Evolutionary conservation across 2,888 invertebrate genomes (phyloP), one percentile per base, ranked within the genome.

Genomic region (Hololepta plana): DNA sequence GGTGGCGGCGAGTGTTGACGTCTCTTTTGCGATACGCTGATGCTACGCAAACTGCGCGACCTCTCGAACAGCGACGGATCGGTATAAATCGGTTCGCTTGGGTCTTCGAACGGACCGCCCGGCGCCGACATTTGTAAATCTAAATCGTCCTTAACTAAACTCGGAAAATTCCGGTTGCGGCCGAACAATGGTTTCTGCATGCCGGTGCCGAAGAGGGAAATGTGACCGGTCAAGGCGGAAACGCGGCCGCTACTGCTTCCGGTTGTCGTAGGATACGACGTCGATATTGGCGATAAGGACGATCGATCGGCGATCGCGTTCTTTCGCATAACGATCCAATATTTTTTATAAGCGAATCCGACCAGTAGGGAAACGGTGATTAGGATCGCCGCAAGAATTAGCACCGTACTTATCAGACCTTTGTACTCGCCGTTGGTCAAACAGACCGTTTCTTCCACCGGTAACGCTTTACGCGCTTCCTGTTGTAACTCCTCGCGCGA

Each of bases 1-100:
- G 35, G 35, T 11, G 31, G 29, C 12, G 28, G 24, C 6, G 34
- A 33, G 6, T 35, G 39, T 25, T 37, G 36, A 23, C 37, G 46
- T 37, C 50, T 40, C 33, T 51, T 57, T 11, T 54, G 47, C 2
- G 59, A 53, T 26, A 61, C 59, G 3, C 71, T 67, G 41, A 72
- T 56, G 27, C 70, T 72, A 37, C 73, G 59, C 16, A 75, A 59
- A 26, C 74, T 81, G 45, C 79, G 64, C 15, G 81, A 80, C 38
- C 84, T 67, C 55, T 88, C 87, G 46, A 88, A 88, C 17, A 88
- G 60, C 2, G 85, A 84, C 1, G 87, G 87, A 55, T 88, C 87
- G 1, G 87, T 87, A 55, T 88, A 88, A 41, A 88, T 88, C 1
- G 88, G 87, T 50, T 88, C 88, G 47, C 85, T 87, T 17, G 87